Evolutionary conservation across 53 echinoderm and acorn worm species (phyloP).

Genomic region (Glandiceps talaboti): DNA sequence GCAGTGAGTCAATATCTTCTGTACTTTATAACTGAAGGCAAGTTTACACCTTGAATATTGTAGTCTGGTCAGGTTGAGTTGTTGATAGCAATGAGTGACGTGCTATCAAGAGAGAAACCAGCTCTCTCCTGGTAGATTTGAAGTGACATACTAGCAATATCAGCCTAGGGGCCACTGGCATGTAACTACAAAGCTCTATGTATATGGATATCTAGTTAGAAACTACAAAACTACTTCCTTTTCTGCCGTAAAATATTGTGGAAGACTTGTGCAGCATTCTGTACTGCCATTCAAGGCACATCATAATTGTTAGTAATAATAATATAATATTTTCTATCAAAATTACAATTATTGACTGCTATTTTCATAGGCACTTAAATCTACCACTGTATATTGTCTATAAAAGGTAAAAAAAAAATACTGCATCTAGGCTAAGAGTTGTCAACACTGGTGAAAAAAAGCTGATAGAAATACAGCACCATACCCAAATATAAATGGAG

Average conservation of each 20-base stretch:
- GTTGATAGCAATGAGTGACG: neutral
- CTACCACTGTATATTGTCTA: neutral
- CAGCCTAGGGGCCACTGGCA: too few relatives aligned
- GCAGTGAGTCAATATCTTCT: too few relatives aligned
- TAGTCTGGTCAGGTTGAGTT: neutral
- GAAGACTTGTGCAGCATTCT: neutral
- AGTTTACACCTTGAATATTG: too few relatives aligned
- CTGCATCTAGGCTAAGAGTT: too few relatives aligned
- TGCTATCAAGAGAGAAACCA: neutral
- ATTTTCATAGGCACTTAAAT: neutral
- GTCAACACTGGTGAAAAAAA: too few relatives aligned
- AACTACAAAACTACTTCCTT: neutral
- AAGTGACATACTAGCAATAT: too few relatives aligned
- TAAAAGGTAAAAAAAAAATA: too few relatives aligned
- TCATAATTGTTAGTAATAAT: neutral
- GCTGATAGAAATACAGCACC: too few relatives aligned
- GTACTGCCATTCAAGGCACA: neutral
- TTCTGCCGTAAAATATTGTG: neutral
- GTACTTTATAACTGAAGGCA: too few relatives aligned
- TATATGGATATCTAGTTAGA: too few relatives aligned
- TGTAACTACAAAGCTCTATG: too few relatives aligned
- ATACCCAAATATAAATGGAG: too few relatives aligned
- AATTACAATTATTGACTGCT: neutral
- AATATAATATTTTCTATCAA: neutral
- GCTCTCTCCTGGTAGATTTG: neutral